Conservation (phyloP, 2,113 vertebrate genomes). For the Paramisgurnus dabryanus region DNA sequence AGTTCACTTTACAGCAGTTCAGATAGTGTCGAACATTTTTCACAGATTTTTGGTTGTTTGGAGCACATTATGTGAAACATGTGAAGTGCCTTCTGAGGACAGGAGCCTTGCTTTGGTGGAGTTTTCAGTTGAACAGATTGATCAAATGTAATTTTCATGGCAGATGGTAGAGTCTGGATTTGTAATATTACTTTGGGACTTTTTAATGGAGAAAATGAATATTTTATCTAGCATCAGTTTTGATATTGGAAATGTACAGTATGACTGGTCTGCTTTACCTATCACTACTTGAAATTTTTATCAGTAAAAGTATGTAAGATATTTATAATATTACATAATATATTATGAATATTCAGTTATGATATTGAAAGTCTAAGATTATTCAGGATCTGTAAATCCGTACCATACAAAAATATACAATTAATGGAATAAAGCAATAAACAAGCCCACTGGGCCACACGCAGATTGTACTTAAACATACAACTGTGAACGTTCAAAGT, state of each 20-base stretch:
- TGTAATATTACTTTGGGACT: background rate
- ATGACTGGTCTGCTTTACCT: no score
- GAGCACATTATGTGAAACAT: background rate
- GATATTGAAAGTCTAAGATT: no score
- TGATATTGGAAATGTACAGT: background rate
- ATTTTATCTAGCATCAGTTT: background rate
- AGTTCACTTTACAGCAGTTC: background rate
- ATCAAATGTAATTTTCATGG: constrained; percentile 2
- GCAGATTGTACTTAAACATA: no score
- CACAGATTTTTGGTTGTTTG: background rate
- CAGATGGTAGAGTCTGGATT: background rate
- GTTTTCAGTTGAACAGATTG: background rate
- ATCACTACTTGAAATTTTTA: no score
- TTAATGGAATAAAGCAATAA: no score
- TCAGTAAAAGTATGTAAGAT: no score
- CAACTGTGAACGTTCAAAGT: no score
- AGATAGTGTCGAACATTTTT: background rate
- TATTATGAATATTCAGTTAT: no score
- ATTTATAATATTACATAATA: no score
- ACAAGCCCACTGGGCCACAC: no score
- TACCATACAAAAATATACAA: no score
- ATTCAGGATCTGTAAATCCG: no score
- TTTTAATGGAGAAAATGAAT: background rate
- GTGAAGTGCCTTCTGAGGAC: background rate
- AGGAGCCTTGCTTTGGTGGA: background rate